These are phyloP conservation scores for Andrena cerasifolii DNA, from an alignment of 1,140 invertebrate species.

Conservation along the genomic window DNA sequence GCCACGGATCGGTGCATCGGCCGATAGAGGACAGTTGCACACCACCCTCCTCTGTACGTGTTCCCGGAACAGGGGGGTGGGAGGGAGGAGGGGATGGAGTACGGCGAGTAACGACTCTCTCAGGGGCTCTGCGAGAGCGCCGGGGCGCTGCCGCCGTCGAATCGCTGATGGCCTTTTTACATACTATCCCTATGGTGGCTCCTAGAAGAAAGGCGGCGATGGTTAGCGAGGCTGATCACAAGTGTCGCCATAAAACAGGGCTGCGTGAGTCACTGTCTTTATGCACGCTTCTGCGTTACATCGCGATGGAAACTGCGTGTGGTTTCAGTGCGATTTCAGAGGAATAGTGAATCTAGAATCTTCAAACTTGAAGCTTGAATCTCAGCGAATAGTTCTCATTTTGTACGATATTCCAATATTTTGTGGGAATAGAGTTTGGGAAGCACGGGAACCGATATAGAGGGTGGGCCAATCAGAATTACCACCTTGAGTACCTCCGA, in stretches of 20 bases:
- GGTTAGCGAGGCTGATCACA: conserved; percentile 8
- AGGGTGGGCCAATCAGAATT: too few species aligned
- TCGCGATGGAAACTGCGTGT: too few species aligned
- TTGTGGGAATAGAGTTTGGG: too few species aligned
- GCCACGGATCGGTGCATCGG: conserved; percentile 30
- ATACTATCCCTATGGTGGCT: conserved; percentile 38
- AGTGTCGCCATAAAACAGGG: conserved; percentile 32
- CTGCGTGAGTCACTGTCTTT: conserved; percentile 33
- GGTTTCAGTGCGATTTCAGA: too few species aligned
- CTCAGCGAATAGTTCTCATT: too few species aligned
- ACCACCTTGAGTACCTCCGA: too few species aligned
- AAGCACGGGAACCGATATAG: too few species aligned
- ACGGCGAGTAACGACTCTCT: conserved; percentile 62
- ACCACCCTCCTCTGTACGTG: not conserved
- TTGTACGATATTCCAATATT: too few species aligned
- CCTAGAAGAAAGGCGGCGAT: conserved; percentile 7
- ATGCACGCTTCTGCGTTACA: not conserved
- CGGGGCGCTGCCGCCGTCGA: conserved; percentile 25
- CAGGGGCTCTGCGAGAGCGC: conserved; percentile 48
- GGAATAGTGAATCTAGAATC: too few species aligned
- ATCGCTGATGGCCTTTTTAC: conserved; percentile 54
- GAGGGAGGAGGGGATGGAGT: conserved; percentile 11
- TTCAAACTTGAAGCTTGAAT: too few species aligned
- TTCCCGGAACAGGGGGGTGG: conserved; percentile 8
- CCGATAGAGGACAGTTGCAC: not conserved